Evolutionary conservation across 2,888 invertebrate genomes (phyloP).

Genomic region (Euzetes globulus): DNA sequence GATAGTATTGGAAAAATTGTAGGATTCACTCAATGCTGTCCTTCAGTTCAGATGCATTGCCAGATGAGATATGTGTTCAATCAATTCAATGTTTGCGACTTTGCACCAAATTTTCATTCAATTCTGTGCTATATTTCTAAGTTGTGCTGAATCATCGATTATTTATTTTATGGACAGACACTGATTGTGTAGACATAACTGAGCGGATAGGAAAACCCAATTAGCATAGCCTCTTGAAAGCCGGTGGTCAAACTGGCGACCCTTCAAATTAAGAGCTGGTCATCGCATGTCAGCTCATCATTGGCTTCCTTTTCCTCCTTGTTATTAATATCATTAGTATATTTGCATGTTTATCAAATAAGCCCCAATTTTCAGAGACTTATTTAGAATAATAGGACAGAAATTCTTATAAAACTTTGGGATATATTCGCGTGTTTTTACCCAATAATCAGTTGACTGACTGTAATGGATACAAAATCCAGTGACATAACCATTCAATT

Average conservation of each 20-base stretch:
- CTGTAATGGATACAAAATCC: too few species aligned
- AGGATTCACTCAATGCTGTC: too few species aligned
- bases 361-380: too few species aligned
- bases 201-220: not conserved
- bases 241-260: not conserved
- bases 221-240: not conserved
- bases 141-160: constrained; percentile 20
- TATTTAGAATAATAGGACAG: too few species aligned
- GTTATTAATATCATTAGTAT: not conserved
- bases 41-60: not conserved
- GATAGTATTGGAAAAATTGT: too few species aligned
- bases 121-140: too few species aligned
- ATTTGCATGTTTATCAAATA: not conserved
- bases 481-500: too few species aligned
- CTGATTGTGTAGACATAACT: not conserved
- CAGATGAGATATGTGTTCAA: not conserved
- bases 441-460: too few species aligned
- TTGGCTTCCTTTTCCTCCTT: not conserved
- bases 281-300: constrained; percentile 17
- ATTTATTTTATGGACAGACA: constrained; percentile 6
- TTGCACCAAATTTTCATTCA: too few species aligned
- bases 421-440: too few species aligned
- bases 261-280: constrained; percentile 13
- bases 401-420: too few species aligned
- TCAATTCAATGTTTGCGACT: not conserved